These are phyloP conservation scores for Pseudocheirus occidentalis DNA, from an alignment of 2,797 vertebrate genomes.

Conservation along the genomic window DNA sequence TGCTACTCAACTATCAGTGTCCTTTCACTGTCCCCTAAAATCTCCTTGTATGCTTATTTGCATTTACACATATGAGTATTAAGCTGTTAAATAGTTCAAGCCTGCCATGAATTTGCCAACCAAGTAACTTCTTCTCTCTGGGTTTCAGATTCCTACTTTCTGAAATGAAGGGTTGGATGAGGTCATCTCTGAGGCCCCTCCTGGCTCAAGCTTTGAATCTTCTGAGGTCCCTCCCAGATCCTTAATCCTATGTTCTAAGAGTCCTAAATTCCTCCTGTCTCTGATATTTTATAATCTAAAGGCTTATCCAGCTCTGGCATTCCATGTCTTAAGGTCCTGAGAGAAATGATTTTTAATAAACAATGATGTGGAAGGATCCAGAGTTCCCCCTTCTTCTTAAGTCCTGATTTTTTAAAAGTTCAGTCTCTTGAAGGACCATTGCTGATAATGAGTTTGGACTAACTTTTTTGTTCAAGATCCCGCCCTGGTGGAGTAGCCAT, in stretches of 20 bases:
- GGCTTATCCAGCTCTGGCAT: not conserved
- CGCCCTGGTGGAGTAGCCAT: not conserved
- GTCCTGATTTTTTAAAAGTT: not conserved
- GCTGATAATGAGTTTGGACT: not conserved
- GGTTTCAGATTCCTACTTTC: not conserved
- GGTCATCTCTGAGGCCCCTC: not conserved
- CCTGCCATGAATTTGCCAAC: not conserved
- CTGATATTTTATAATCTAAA: not conserved
- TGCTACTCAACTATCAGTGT: not conserved
- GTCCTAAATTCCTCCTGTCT: not conserved
- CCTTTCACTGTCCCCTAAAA: not conserved
- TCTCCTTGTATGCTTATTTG: not conserved
- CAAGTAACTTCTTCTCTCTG: not conserved
- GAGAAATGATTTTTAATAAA: not conserved
- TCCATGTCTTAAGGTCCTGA: not conserved
- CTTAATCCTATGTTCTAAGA: not conserved
- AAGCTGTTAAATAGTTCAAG: not conserved
- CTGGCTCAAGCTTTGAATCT: not conserved
- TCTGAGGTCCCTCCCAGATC: not conserved
- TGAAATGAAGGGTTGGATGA: not conserved
- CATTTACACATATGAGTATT: not conserved
- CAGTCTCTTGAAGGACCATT: not conserved
- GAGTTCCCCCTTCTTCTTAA: not conserved
- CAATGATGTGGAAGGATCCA: not conserved
- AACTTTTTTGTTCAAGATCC: not conserved